Evolutionary conservation across 2,113 vertebrate genomes (phyloP), one percentile per base, ranked within the genome.

Genomic region (Tragulus kanchil): DNA sequence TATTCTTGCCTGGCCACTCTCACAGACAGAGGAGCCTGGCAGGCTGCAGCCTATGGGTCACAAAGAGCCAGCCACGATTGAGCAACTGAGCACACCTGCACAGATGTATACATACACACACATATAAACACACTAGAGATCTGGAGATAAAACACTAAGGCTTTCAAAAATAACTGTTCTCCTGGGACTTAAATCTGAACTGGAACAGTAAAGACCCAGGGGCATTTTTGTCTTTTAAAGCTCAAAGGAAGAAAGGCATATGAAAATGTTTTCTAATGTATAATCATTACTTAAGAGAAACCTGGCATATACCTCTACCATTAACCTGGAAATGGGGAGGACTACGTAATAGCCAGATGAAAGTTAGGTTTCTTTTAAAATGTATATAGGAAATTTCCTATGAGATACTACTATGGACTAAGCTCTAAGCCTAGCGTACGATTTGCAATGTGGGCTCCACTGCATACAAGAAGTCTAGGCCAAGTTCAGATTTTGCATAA

Each of bases 401-500:
- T 52, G 31, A 90, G 65, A 90, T 48, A 42, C 21, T 93, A 78
- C 28, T 71, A 78, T 3, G 19, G 17, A 82, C 23, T 78, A 71
- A 91, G 81, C 42, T 82, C 83, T 48, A 89, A 88, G 16, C 45
- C 16, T 3, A 82, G 45, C 4, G 48, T 95, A 75, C n/a, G 45
- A 75, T 84, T 45, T 87, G 59, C 36, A 90, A 91, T 10, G 6
- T 64, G 8, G 42, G 42, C 12, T 25, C 42, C 56, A 77, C 26
- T 82, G 31, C 42, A 85, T 23, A 50, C 42, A 45, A 56, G 23
- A 93, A 84, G 67, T 71, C 71, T 94, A 36, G 13, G 59, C 28
- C 48, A 95, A 93, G 52, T 88, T 83, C 48, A 93, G 64, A 91
- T 84, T 97, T 23, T 77, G 36, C 50, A 79, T 81, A 93, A 79